phyloP scores from a whole-genome alignment of 2,797 vertebrate species.

The Thaleichthys pacificus region DNA sequence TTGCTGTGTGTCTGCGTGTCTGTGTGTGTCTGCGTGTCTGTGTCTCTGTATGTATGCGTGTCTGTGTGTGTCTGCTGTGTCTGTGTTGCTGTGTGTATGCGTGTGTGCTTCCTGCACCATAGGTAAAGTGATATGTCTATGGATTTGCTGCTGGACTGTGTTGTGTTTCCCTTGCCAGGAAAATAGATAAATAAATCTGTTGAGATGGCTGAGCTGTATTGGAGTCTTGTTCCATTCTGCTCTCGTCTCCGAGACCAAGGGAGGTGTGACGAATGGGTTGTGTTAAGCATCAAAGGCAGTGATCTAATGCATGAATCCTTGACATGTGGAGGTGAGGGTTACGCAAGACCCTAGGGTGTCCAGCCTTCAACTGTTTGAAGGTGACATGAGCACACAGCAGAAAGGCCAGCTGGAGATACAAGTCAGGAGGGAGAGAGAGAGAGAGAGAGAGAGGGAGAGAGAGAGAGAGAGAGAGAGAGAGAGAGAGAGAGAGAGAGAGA shows the following conservation, averaged over 20 bases:
- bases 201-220: neutral
- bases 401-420: neutral
- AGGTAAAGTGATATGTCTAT: constrained; percentile 3
- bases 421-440: constrained; percentile 1
- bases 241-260: neutral
- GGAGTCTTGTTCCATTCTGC: neutral
- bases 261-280: neutral
- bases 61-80: neutral
- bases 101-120: neutral
- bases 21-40: neutral
- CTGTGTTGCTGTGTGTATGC: neutral
- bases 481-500: neutral
- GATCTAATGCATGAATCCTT: neutral
- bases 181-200: neutral
- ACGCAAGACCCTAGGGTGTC: neutral
- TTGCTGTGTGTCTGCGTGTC: neutral
- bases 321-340: neutral
- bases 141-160: neutral
- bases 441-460: neutral
- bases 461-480: neutral
- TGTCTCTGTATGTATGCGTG: neutral
- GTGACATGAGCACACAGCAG: neutral
- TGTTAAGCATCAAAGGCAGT: neutral
- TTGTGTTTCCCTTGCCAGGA: constrained; percentile 4
- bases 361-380: neutral